phyloP scores from a whole-genome alignment of 2,888 invertebrate genomes.

The Lypha dubia region DNA sequence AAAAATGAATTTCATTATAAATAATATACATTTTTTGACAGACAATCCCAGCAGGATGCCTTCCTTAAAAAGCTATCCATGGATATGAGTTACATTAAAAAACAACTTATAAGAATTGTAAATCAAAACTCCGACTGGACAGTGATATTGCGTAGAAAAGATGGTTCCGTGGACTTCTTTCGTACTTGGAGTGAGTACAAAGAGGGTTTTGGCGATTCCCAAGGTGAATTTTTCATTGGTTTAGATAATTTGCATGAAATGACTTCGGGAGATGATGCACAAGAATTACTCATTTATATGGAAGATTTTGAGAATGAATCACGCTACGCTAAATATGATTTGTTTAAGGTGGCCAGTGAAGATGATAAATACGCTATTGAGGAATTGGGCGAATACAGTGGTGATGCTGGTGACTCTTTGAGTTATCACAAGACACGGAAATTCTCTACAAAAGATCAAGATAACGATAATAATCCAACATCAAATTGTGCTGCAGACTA shows the following conservation, averaged over 20 bases:
- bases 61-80: neutral
- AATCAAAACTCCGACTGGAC: slow-evolving; percentile 47
- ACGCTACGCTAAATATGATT: slow-evolving; percentile 54
- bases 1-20: no score
- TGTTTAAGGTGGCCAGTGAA: slow-evolving; percentile 41
- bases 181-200: slow-evolving; percentile 55
- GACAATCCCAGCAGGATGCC: slow-evolving; percentile 32
- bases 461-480: slow-evolving; percentile 54
- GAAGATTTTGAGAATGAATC: slow-evolving; percentile 48
- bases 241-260: slow-evolving; percentile 43
- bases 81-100: slow-evolving; percentile 38
- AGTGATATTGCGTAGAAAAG: slow-evolving; percentile 41
- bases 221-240: slow-evolving; percentile 58
- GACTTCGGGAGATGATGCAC: slow-evolving; percentile 25
- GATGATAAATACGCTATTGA: slow-evolving; percentile 50
- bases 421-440: slow-evolving; percentile 45
- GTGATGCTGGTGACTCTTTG: slow-evolving; percentile 57
- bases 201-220: slow-evolving; percentile 41
- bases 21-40: slow-evolving; percentile 1
- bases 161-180: slow-evolving; percentile 51
- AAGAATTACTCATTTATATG: slow-evolving; percentile 42
- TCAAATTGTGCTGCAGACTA: slow-evolving; percentile 51
- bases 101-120: slow-evolving; percentile 23
- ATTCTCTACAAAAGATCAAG: slow-evolving; percentile 58
- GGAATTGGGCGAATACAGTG: slow-evolving; percentile 52